These are phyloP conservation scores for Drosophila subquinaria DNA, from an alignment of 2,888 invertebrate species.

Conservation along the genomic window DNA sequence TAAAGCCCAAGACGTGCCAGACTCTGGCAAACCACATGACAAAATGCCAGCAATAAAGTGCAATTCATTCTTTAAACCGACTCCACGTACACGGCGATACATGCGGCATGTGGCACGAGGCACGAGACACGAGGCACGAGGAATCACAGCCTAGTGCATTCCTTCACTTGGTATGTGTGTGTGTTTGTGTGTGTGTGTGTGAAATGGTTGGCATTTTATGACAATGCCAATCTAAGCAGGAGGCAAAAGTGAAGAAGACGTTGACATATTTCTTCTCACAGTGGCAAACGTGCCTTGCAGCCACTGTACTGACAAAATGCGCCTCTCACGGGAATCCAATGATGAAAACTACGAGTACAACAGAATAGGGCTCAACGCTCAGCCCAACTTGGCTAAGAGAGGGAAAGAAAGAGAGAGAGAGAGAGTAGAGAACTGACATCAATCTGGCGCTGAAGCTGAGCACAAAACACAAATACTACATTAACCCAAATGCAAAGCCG, in stretches of 20 bases:
- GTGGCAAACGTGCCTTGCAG: slow-evolving; percentile 65
- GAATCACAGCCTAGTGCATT: slow-evolving; percentile 67
- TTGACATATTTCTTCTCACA: slow-evolving; percentile 71
- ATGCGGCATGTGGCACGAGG: not conserved
- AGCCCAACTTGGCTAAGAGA: slow-evolving; percentile 11
- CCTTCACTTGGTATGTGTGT: slow-evolving; percentile 8
- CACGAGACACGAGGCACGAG: no score
- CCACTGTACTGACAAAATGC: slow-evolving; percentile 71
- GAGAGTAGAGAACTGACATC: slow-evolving; percentile 52
- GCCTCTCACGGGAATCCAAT: slow-evolving; percentile 78
- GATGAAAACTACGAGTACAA: slow-evolving; percentile 43
- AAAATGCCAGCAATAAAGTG: slow-evolving; percentile 77
- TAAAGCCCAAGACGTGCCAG: slow-evolving; percentile 62
- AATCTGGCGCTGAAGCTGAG: slow-evolving; percentile 47
- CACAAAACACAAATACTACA: slow-evolving; percentile 74
- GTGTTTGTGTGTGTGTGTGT: slow-evolving; percentile 10
- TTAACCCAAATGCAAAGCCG: slow-evolving; percentile 77
- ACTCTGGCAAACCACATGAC: slow-evolving; percentile 43
- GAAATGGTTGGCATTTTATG: slow-evolving; percentile 65
- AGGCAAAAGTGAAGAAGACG: slow-evolving; percentile 62
- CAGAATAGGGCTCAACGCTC: slow-evolving; percentile 26
- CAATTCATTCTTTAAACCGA: slow-evolving; percentile 76
- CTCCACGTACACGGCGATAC: slow-evolving; percentile 51
- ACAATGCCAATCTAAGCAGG: slow-evolving; percentile 77
- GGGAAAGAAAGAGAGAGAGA: no score